Percentiles rank a stretch among this genome's conserved stretches.
These are phyloP conservation scores for Girardia tigrina DNA, from an alignment of 2,888 invertebrate species.

Conservation along the genomic window DNA sequence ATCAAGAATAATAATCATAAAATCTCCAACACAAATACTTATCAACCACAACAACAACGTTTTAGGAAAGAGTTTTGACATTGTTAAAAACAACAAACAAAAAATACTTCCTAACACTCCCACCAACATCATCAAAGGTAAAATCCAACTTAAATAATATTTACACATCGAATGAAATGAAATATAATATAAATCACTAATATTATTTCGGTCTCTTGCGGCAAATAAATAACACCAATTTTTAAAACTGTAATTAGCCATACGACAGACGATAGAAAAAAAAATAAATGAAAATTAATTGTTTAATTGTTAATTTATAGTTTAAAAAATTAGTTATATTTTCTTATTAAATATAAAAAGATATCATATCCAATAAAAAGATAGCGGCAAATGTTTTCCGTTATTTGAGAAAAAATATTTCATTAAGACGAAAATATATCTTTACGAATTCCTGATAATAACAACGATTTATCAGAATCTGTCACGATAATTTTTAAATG, in stretches of 20 bases:
- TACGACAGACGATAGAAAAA: too few relatives aligned
- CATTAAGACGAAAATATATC: neutral
- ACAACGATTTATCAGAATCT: constrained; percentile 1
- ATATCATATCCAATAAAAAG: constrained; percentile 7
- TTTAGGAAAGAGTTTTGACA: constrained; percentile 36
- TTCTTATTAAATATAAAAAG: too few relatives aligned
- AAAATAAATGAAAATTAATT: neutral
- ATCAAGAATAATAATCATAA: constrained; percentile 36
- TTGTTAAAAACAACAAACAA: constrained; percentile 35
- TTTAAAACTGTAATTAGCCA: neutral
- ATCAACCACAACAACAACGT: constrained; percentile 36
- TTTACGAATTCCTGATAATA: neutral
- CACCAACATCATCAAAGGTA: constrained; percentile 32
- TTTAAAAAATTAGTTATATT: neutral
- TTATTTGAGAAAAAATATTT: neutral
- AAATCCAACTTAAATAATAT: constrained; percentile 37
- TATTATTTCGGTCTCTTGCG: neutral
- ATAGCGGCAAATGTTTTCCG: neutral
- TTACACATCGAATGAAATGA: constrained; percentile 2
- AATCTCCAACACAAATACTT: constrained; percentile 37
- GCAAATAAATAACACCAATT: neutral
- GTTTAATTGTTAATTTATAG: neutral
- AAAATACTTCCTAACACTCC: constrained; percentile 34
- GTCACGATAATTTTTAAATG: constrained; percentile 5
- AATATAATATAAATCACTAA: neutral